Conservation (phyloP, 2,113 vertebrate genomes). For the Turdus rufiventris region DNA sequence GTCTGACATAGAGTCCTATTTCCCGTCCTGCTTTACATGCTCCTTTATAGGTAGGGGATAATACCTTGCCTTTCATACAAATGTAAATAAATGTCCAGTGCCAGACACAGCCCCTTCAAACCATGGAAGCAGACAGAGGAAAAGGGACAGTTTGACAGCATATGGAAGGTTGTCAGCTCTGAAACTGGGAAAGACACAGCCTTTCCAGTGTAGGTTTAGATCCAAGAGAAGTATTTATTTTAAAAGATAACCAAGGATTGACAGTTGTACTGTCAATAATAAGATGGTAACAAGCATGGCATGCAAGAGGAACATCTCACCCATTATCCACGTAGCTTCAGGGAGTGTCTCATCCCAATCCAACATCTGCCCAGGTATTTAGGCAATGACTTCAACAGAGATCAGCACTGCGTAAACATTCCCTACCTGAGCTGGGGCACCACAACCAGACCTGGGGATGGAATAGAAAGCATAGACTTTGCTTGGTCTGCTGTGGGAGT, state of each 20-base stretch:
- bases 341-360: neutral
- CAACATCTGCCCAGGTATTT: neutral
- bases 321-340: neutral
- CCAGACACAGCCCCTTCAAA: neutral
- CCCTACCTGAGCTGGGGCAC: neutral
- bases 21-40: neutral
- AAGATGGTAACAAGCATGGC: neutral
- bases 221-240: constrained; percentile 29
- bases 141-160: neutral
- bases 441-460: neutral
- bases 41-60: neutral
- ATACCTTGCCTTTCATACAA: neutral
- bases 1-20: neutral
- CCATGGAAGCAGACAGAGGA: neutral
- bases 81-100: neutral
- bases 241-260: constrained; percentile 3
- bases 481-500: neutral
- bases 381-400: neutral
- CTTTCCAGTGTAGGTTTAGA: neutral
- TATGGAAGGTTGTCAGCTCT: neutral
- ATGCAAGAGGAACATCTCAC: neutral
- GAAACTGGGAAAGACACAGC: neutral
- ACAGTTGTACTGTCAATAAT: neutral
- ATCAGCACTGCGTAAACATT: neutral
- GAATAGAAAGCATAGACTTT: neutral